Evolutionary conservation across 2,888 invertebrate species (phyloP).

Genomic region (Leucozona laternaria): DNA sequence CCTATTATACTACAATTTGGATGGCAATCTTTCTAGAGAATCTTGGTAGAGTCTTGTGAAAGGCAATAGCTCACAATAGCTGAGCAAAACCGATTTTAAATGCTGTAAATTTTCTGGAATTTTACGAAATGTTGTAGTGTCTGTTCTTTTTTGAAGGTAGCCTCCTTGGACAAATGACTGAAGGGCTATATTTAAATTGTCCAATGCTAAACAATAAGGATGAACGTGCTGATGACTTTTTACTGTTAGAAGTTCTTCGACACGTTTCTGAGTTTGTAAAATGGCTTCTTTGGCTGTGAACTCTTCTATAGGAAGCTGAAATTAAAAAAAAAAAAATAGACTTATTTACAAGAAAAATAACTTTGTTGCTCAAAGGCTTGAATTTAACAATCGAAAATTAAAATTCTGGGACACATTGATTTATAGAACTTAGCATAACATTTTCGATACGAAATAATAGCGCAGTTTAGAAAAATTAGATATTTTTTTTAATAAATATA

Average conservation of each 20-base stretch:
- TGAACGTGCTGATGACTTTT: constrained; percentile 84
- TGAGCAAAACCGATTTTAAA: constrained; percentile 76
- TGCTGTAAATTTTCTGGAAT: constrained; percentile 46
- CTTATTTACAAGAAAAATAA: neutral
- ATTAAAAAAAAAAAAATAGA: constrained; percentile 13
- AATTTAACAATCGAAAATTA: too few relatives aligned
- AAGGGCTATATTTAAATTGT: constrained; percentile 86
- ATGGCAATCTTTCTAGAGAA: constrained; percentile 78
- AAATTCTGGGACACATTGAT: too few relatives aligned
- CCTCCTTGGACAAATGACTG: constrained; percentile 84
- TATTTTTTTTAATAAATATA: too few relatives aligned
- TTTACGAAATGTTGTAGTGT: constrained; percentile 52
- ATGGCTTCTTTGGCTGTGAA: constrained; percentile 85
- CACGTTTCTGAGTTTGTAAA: constrained; percentile 85
- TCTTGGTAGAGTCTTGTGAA: constrained; percentile 81
- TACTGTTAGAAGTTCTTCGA: constrained; percentile 85
- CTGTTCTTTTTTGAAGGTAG: constrained; percentile 79
- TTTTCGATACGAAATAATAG: too few relatives aligned
- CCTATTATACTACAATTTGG: constrained; percentile 80
- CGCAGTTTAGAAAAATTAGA: too few relatives aligned
- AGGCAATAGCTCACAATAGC: constrained; percentile 82
- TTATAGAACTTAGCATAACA: too few relatives aligned
- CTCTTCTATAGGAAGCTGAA: constrained; percentile 78
- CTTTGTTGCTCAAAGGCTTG: too few relatives aligned
- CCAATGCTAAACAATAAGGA: constrained; percentile 90